These are phyloP conservation scores for Cheilosia impressa DNA, from an alignment of 2,888 invertebrate species.

Conservation along the genomic window DNA sequence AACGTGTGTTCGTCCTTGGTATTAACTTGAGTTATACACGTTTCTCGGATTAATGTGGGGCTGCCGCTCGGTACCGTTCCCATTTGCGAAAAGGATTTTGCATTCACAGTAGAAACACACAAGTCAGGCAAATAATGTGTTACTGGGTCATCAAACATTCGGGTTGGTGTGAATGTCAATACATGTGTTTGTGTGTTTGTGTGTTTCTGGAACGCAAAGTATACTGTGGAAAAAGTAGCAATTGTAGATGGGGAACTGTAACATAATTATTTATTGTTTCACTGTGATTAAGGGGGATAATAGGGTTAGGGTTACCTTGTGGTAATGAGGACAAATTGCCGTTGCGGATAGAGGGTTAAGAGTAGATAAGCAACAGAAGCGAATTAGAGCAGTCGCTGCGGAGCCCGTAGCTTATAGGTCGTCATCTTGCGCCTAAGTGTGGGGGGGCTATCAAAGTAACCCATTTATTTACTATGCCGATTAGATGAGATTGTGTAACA, in stretches of 20 bases:
- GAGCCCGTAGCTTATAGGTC: too few species aligned
- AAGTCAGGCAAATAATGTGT: conserved; percentile 49
- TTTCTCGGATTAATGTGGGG: conserved; percentile 47
- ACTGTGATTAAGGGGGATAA: conserved; percentile 52
- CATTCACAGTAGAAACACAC: conserved; percentile 39
- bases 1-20: conserved; percentile 62
- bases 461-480: not conserved
- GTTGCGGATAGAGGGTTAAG: conserved; percentile 26
- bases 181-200: not conserved
- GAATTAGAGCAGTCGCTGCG: conserved; percentile 2
- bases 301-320: conserved; percentile 55
- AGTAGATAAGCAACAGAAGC: conserved; percentile 24
- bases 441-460: not conserved
- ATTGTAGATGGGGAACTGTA: conserved; percentile 39
- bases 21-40: conserved; percentile 62
- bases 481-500: not conserved
- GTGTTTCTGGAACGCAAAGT: conserved; percentile 24
- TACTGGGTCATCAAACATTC: conserved; percentile 67
- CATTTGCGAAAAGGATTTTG: conserved; percentile 43
- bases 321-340: conserved; percentile 47
- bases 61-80: too few species aligned
- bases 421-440: too few species aligned
- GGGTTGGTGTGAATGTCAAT: not conserved
- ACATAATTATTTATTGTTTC: conserved; percentile 71
- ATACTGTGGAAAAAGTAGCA: conserved; percentile 1